These are phyloP conservation scores for Pseudomugil gertrudae DNA, from an alignment of 2,797 vertebrate species.

Conservation along the genomic window DNA sequence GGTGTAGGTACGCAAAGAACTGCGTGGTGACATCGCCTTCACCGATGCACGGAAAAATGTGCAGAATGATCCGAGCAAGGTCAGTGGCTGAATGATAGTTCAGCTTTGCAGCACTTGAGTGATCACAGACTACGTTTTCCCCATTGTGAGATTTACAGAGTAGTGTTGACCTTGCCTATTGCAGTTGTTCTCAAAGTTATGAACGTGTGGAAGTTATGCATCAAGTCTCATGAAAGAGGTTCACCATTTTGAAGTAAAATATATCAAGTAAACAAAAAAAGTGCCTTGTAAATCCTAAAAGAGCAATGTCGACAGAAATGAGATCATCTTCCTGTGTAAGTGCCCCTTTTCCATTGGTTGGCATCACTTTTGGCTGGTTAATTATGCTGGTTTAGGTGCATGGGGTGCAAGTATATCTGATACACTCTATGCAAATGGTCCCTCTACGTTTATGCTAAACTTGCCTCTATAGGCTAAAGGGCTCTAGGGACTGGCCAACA, in stretches of 20 bases:
- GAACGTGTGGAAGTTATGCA: conserved; percentile 37
- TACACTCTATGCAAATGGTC: conserved; percentile 78
- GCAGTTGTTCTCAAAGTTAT: conserved; percentile 60
- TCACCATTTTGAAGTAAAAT: conserved; percentile 56
- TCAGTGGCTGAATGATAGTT: conserved; percentile 59
- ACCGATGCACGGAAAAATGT: conserved; percentile 58
- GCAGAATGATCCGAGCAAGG: conserved; percentile 64
- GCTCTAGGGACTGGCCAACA: conserved; percentile 73
- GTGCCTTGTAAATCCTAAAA: conserved; percentile 74
- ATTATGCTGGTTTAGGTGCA: conserved; percentile 86
- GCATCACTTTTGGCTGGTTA: conserved; percentile 84
- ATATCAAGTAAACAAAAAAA: conserved; percentile 65
- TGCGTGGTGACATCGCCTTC: conserved; percentile 32
- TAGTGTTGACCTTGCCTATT: conserved; percentile 65
- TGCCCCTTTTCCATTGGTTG: conserved; percentile 73
- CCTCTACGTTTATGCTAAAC: conserved; percentile 75
- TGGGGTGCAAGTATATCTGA: conserved; percentile 75
- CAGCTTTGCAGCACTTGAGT: conserved; percentile 74
- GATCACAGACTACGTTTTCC: conserved; percentile 58
- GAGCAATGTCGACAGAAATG: conserved; percentile 66
- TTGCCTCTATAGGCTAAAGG: conserved; percentile 69
- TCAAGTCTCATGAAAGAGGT: conserved; percentile 45
- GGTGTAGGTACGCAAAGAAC: conserved; percentile 38
- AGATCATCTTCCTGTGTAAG: conserved; percentile 71
- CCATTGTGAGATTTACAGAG: conserved; percentile 63